Percentiles rank a stretch among this genome's conserved stretches.
Conservation (phyloP, 2,888 invertebrate species). For the Spilosoma lubricipeda region DNA sequence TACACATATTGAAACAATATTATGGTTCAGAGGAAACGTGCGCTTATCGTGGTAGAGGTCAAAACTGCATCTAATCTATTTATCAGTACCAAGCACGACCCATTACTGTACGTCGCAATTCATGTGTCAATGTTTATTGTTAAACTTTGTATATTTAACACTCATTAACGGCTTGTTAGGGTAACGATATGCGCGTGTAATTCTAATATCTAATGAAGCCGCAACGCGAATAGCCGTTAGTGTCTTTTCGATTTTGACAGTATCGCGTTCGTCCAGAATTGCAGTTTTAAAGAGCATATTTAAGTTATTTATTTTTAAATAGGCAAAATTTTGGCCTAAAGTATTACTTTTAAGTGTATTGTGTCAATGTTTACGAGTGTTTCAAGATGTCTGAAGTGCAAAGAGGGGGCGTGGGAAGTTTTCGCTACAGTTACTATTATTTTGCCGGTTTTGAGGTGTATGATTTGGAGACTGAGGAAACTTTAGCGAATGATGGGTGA, state of each 20-base stretch:
- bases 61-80: constrained; percentile 46
- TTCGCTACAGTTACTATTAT: constrained; percentile 77
- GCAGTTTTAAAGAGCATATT: background rate
- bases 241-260: background rate
- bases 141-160: constrained; percentile 52
- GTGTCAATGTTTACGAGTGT: constrained; percentile 68
- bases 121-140: constrained; percentile 54
- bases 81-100: constrained; percentile 42
- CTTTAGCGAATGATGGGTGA: constrained; percentile 58
- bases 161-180: constrained; percentile 56
- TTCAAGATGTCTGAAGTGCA: constrained; percentile 67
- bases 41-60: constrained; percentile 37
- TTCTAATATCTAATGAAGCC: constrained; percentile 9
- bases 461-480: constrained; percentile 73
- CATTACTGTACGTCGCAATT: constrained; percentile 56
- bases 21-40: background rate
- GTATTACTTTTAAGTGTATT: constrained; percentile 1
- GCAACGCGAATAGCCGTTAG: background rate
- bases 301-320: background rate
- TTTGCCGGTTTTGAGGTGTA: constrained; percentile 81
- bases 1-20: background rate
- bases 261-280: background rate
- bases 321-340: background rate
- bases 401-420: constrained; percentile 72
- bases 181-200: constrained; percentile 42